Evolutionary conservation across 2,797 vertebrate genomes (phyloP).

Genomic region (Helarctos malayanus): DNA sequence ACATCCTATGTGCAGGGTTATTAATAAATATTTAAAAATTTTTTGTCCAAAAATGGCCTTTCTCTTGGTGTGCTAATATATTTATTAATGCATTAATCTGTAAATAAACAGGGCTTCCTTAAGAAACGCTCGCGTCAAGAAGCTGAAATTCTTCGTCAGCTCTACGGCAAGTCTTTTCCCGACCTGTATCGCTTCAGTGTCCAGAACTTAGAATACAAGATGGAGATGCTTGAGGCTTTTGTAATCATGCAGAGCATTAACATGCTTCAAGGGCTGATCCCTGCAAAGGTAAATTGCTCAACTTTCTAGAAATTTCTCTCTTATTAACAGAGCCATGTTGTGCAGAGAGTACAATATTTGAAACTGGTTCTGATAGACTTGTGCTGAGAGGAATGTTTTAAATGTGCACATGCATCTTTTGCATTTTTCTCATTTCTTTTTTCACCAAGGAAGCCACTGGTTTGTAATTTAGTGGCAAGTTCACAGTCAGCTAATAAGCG

Average conservation of each 20-base stretch:
- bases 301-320: not conserved
- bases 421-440: not conserved
- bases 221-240: constrained; percentile 96
- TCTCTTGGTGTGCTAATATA: not conserved
- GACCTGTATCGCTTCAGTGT: constrained; percentile 93
- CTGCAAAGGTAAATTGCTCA: constrained; percentile 90
- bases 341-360: not conserved
- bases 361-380: not conserved
- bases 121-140: constrained; percentile 92
- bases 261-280: constrained; percentile 97
- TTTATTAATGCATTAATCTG: not conserved
- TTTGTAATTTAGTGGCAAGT: not conserved
- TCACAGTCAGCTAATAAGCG: not conserved
- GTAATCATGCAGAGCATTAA: constrained; percentile 96
- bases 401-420: not conserved
- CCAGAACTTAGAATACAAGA: constrained; percentile 95
- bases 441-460: not conserved
- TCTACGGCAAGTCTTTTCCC: constrained; percentile 94
- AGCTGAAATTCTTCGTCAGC: constrained; percentile 91
- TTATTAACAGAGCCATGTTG: not conserved
- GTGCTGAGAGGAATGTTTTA: not conserved
- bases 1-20: not conserved
- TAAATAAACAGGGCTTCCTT: constrained; percentile 93
- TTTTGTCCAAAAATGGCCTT: not conserved
- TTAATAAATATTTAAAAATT: not conserved